Conservation (phyloP, 2,113 vertebrate species). For the Myotis brandtii region DNA sequence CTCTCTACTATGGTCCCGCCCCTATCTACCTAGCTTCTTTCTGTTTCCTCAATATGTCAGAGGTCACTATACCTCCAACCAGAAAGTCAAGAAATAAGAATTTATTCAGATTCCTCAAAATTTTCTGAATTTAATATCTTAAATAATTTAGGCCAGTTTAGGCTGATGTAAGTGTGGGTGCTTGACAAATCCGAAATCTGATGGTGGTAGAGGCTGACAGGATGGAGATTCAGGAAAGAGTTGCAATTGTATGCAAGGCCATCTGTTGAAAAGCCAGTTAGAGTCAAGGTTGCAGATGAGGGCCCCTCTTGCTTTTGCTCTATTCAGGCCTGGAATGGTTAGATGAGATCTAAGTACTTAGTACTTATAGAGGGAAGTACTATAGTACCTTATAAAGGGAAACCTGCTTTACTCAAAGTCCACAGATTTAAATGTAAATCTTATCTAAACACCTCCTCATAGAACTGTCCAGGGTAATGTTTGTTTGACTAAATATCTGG, state of each 20-base stretch:
- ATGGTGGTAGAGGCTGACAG: accelerated
- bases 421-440: background rate
- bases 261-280: background rate
- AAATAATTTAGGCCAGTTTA: background rate
- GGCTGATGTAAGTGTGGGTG: too few species aligned
- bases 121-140: background rate
- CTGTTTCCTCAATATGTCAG: background rate
- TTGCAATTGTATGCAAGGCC: background rate
- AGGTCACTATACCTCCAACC: background rate
- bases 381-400: background rate
- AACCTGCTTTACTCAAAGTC: background rate
- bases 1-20: too few species aligned
- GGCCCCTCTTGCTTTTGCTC: background rate
- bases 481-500: background rate
- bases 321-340: background rate
- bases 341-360: background rate
- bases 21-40: too few species aligned
- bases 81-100: background rate
- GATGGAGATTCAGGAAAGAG: background rate
- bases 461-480: background rate
- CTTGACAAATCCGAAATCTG: background rate
- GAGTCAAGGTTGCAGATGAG: background rate
- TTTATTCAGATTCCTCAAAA: background rate
- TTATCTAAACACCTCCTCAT: background rate
- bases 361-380: too few species aligned